Evolutionary conservation across 2,113 vertebrate species (phyloP).

Genomic region (Trinectes maculatus): DNA sequence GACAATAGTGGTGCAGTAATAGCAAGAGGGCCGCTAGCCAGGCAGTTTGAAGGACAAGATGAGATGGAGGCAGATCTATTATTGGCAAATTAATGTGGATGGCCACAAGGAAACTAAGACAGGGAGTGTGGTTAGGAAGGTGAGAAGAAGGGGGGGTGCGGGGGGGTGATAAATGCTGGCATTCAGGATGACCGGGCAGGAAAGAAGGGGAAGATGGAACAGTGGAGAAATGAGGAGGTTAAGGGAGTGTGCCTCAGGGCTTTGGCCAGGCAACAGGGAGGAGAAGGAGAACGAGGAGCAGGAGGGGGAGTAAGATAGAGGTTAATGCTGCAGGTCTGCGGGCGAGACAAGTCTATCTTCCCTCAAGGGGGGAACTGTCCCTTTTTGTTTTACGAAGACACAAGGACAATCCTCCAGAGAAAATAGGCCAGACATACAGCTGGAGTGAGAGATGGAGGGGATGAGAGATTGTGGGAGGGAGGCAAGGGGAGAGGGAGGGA

Average conservation of each 20-base stretch:
- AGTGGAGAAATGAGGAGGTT: conserved; percentile 46
- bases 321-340: conserved; percentile 62
- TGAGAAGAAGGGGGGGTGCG: conserved; percentile 32
- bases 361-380: conserved; percentile 59
- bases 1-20: conserved; percentile 23
- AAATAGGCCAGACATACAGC: conserved; percentile 72
- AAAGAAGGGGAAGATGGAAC: conserved; percentile 13
- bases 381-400: conserved; percentile 76
- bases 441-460: conserved; percentile 44
- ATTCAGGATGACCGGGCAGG: conserved; percentile 27
- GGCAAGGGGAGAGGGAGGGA: conserved; percentile 7
- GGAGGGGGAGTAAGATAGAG: conserved; percentile 49
- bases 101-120: conserved; percentile 32
- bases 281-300: conserved; percentile 17
- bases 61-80: conserved; percentile 51
- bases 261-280: conserved; percentile 47
- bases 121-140: conserved; percentile 27
- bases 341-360: conserved; percentile 80
- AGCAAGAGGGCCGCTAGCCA: conserved; percentile 52
- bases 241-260: conserved; percentile 49
- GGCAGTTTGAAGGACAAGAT: conserved; percentile 45
- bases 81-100: conserved; percentile 39
- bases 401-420: conserved; percentile 65
- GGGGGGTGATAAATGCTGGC: conserved; percentile 28
- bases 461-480: conserved; percentile 18